phyloP scores from a whole-genome alignment of 2,888 invertebrate species.

The Macrosiphum euphorbiae region DNA sequence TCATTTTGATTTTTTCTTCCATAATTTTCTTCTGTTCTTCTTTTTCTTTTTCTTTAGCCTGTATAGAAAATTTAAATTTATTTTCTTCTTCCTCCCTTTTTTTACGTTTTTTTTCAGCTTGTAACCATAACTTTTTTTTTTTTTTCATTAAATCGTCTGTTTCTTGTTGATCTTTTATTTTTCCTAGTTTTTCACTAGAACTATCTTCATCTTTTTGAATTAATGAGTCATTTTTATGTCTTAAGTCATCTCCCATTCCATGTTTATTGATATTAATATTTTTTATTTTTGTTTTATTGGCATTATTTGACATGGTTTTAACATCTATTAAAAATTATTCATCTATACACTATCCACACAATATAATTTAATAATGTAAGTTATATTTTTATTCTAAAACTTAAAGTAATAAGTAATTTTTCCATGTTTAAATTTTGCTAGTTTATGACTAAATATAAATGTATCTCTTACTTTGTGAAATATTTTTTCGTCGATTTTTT shows the following conservation, averaged over 20 bases:
- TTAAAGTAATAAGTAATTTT: background rate
- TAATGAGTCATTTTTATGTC: background rate
- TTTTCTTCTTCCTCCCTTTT: conserved; percentile 35
- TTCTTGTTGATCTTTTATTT: background rate
- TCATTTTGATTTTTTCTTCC: background rate
- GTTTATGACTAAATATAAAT: background rate
- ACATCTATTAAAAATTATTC: background rate
- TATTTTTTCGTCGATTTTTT: background rate
- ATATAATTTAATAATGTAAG: too few species aligned
- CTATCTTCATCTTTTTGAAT: background rate
- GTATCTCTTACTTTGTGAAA: background rate
- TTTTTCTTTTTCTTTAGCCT: background rate
- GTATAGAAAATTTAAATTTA: conserved; percentile 45
- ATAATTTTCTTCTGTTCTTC: conserved; percentile 3
- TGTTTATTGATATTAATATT: background rate
- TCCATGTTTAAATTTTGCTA: background rate
- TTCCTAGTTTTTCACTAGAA: background rate
- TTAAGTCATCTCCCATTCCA: background rate
- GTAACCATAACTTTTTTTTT: conserved; percentile 17
- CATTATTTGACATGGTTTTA: background rate
- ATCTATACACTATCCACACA: background rate
- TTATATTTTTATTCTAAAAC: background rate
- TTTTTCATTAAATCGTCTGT: background rate
- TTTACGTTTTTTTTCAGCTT: conserved; percentile 10
- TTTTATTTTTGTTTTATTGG: background rate